phyloP scores from a whole-genome alignment of 2,113 vertebrate species.

The Mormoops blainvillei region DNA sequence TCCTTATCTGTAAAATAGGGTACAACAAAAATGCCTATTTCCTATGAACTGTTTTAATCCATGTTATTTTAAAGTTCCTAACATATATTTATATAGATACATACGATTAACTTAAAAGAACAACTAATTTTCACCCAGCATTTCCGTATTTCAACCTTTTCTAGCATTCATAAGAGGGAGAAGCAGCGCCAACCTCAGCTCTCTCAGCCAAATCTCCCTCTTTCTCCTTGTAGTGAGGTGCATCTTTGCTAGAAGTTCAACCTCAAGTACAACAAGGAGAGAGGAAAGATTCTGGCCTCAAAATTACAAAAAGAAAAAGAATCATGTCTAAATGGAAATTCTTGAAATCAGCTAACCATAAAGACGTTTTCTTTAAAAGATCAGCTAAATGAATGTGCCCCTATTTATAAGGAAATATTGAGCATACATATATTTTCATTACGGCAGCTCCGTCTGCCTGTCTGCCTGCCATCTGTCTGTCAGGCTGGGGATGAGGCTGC shows the following conservation, averaged over 20 bases:
- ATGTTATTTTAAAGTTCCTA: neutral
- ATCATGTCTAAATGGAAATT: neutral
- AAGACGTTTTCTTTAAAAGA: neutral
- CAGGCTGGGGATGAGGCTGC: rapidly evolving
- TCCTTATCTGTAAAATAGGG: neutral
- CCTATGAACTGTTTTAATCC: neutral
- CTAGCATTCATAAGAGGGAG: neutral
- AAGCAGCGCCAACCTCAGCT: neutral
- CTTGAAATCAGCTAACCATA: neutral
- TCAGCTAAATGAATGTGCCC: neutral
- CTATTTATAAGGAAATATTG: neutral
- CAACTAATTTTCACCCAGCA: neutral
- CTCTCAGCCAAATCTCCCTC: neutral
- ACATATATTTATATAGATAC: neutral
- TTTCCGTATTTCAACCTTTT: neutral
- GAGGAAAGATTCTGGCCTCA: neutral
- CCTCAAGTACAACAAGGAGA: neutral
- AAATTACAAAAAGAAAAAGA: neutral
- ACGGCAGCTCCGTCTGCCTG: neutral
- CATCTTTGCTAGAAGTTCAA: neutral
- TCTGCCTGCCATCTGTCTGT: neutral
- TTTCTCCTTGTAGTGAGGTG: neutral
- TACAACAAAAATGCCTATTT: neutral
- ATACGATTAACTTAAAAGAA: neutral
- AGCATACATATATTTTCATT: neutral